These are phyloP conservation scores for Morpho deidamia DNA, from an alignment of 2,888 invertebrate species.

Conservation along the genomic window DNA sequence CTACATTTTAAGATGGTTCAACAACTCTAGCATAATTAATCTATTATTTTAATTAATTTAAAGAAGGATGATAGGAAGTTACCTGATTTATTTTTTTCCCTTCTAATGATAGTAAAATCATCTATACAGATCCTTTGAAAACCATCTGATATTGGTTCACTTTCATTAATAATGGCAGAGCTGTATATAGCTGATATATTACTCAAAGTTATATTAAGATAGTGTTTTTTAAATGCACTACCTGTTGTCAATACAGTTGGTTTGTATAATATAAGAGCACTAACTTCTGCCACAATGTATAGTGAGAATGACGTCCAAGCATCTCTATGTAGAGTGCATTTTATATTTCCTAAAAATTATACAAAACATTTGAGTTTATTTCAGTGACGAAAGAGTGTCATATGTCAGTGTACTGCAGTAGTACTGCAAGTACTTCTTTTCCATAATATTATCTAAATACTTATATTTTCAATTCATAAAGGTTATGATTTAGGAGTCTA, in stretches of 20 bases:
- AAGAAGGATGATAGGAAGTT: conserved; percentile 14
- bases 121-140: conserved; percentile 45
- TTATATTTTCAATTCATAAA: too few species aligned
- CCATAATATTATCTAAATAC: too few species aligned
- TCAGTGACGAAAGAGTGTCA: too few species aligned
- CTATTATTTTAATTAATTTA: too few species aligned
- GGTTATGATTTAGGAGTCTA: too few species aligned
- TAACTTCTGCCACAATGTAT: conserved; percentile 59
- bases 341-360: conserved; percentile 54
- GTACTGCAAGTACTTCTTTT: too few species aligned
- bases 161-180: conserved; percentile 42
- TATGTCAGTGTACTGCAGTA: too few species aligned
- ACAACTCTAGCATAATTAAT: too few species aligned
- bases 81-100: conserved; percentile 43
- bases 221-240: conserved; percentile 64
- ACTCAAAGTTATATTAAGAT: conserved; percentile 63
- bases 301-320: conserved; percentile 65
- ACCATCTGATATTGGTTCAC: conserved; percentile 44
- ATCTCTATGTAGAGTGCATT: conserved; percentile 68
- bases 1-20: too few species aligned
- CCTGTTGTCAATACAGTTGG: conserved; percentile 70
- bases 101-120: conserved; percentile 55
- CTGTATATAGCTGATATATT: conserved; percentile 65
- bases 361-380: too few species aligned
- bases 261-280: conserved; percentile 56